Percentiles rank a stretch among this genome's conserved stretches.
phyloP scores from a whole-genome alignment of 2,113 vertebrate species.

The Cyanistes caeruleus region DNA sequence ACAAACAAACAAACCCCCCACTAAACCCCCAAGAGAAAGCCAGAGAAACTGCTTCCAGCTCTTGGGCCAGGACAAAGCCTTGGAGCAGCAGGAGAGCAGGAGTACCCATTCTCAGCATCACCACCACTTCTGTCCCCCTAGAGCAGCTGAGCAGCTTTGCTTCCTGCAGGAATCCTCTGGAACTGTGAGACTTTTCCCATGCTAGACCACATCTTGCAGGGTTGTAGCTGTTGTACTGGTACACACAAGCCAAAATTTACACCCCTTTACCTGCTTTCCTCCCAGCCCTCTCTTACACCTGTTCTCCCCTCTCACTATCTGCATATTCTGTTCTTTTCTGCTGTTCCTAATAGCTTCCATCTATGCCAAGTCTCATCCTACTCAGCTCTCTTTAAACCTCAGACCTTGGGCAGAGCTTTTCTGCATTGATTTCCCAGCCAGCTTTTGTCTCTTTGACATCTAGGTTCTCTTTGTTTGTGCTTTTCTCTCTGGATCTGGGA shows the following conservation, averaged over 20 bases:
- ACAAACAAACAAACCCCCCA: background rate
- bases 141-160: background rate
- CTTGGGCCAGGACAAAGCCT: background rate
- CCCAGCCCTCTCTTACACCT: background rate
- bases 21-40: background rate
- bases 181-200: background rate
- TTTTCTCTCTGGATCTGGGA: conserved; percentile 14
- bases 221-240: background rate
- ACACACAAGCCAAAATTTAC: background rate
- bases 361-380: background rate
- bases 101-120: background rate
- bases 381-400: background rate
- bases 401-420: background rate
- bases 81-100: background rate
- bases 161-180: background rate
- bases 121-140: background rate
- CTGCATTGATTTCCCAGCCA: background rate
- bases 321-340: background rate
- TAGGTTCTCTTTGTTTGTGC: background rate
- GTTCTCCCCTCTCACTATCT: background rate
- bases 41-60: background rate
- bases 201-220: background rate
- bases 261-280: background rate
- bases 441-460: conserved; percentile 1
- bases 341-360: background rate